phyloP scores from a whole-genome alignment of 2,888 invertebrate species.

The Aelia acuminata region DNA sequence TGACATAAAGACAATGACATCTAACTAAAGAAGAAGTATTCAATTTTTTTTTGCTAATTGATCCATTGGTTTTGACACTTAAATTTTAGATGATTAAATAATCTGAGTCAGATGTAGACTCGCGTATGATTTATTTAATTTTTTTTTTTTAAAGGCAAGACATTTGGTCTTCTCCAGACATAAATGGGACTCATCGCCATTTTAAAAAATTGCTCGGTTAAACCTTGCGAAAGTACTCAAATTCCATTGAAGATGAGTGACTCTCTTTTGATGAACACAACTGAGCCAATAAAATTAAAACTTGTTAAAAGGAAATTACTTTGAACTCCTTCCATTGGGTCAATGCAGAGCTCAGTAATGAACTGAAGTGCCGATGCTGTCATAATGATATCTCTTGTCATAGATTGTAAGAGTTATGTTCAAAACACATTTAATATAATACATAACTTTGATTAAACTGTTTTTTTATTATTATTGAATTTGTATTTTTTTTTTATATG shows the following conservation, averaged over 20 bases:
- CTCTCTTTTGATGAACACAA: background rate
- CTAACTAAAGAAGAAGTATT: too few species aligned
- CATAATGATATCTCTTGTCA: background rate
- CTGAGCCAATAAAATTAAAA: background rate
- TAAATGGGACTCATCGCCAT: slow-evolving; percentile 62
- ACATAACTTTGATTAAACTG: too few species aligned
- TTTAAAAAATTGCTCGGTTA: slow-evolving; percentile 55
- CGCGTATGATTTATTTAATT: too few species aligned
- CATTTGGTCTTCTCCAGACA: slow-evolving; percentile 63
- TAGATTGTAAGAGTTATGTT: background rate
- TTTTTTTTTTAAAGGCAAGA: slow-evolving; percentile 50
- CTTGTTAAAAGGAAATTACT: background rate
- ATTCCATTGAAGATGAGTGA: slow-evolving; percentile 27
- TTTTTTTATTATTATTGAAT: too few species aligned
- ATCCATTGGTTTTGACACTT: too few species aligned
- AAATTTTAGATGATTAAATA: too few species aligned
- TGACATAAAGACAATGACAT: too few species aligned
- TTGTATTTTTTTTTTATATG: too few species aligned
- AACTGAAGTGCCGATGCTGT: background rate
- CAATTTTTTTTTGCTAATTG: too few species aligned
- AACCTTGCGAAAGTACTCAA: slow-evolving; percentile 19
- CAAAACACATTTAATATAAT: too few species aligned
- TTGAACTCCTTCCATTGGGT: background rate
- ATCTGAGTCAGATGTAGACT: too few species aligned
- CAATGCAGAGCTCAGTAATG: background rate